These are phyloP conservation scores for Pangasius krempfi DNA, from an alignment of 2,797 vertebrate species.

Conservation along the genomic window DNA sequence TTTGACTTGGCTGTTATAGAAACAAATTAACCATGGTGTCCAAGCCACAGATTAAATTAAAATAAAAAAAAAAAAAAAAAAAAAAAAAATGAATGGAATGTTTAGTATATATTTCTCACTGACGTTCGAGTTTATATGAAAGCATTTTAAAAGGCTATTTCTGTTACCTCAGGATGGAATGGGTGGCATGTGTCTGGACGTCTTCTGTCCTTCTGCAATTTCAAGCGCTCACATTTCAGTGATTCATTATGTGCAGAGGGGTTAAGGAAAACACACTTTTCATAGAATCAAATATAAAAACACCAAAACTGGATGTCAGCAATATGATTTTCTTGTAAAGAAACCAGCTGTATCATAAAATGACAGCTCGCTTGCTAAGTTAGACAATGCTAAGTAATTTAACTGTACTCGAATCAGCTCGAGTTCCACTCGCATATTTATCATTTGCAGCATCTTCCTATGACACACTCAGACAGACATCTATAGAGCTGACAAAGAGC, in stretches of 20 bases:
- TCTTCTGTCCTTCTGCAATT: constrained; percentile 94
- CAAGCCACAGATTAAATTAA: not conserved
- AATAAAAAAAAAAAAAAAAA: not conserved
- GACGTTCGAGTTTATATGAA: not conserved
- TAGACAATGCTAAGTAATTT: constrained; percentile 12
- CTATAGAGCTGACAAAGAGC: constrained; percentile 20
- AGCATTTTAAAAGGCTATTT: not conserved
- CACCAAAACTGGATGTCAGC: not conserved
- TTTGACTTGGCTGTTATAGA: not conserved
- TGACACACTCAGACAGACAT: not conserved
- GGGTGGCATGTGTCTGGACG: constrained; percentile 96
- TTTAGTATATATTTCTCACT: not conserved
- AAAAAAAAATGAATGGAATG: not conserved
- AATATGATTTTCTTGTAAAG: not conserved
- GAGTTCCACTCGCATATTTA: constrained; percentile 17
- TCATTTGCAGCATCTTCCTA: not conserved
- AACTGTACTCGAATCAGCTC: constrained; percentile 13
- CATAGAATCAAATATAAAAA: not conserved
- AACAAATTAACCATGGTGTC: not conserved
- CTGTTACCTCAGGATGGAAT: constrained; percentile 90
- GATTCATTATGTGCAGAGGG: constrained; percentile 94
- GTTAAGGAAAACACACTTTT: constrained; percentile 72
- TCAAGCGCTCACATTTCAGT: constrained; percentile 93
- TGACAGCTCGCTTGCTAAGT: constrained; percentile 25
- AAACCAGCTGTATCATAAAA: not conserved